A percentile compares a stretch with the other conserved stretches of the same genome.
These are phyloP conservation scores for Tamias sibiricus DNA, from an alignment of 2,113 vertebrate species.

Conservation along the genomic window DNA sequence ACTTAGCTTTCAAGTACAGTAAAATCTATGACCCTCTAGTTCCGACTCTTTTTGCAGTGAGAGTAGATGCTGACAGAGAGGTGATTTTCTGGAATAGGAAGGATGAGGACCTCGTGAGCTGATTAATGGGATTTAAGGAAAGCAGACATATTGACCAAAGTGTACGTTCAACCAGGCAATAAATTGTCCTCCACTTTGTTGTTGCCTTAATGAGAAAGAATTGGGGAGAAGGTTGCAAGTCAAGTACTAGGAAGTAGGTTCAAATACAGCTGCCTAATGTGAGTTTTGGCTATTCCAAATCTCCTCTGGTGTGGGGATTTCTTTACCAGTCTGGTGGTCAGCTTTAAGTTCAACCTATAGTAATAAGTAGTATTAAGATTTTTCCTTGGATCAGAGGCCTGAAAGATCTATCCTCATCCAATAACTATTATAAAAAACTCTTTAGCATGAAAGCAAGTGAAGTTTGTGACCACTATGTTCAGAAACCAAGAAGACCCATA, in stretches of 20 bases:
- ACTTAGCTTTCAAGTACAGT: not conserved
- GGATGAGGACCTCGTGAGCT: not conserved
- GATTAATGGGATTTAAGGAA: not conserved
- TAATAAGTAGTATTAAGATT: not conserved
- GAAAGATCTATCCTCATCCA: not conserved
- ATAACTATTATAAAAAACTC: not conserved
- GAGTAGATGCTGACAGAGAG: too few relatives aligned
- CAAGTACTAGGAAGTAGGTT: not conserved
- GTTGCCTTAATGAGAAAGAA: conserved; percentile 51
- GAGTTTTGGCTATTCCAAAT: not conserved
- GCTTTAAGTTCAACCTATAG: not conserved
- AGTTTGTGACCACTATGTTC: not conserved
- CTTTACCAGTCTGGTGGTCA: not conserved
- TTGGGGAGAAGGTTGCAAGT: not conserved
- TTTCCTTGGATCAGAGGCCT: not conserved
- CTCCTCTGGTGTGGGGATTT: not conserved
- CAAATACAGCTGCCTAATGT: not conserved
- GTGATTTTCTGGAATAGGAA: not conserved
- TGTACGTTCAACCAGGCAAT: not conserved
- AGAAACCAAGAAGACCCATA: not conserved
- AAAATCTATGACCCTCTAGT: too few relatives aligned
- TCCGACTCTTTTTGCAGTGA: too few relatives aligned
- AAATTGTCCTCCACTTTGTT: not conserved
- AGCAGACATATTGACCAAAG: conserved; percentile 8
- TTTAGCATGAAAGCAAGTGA: not conserved